Conservation (phyloP, 2,888 invertebrate genomes). For the Formica aserva region DNA sequence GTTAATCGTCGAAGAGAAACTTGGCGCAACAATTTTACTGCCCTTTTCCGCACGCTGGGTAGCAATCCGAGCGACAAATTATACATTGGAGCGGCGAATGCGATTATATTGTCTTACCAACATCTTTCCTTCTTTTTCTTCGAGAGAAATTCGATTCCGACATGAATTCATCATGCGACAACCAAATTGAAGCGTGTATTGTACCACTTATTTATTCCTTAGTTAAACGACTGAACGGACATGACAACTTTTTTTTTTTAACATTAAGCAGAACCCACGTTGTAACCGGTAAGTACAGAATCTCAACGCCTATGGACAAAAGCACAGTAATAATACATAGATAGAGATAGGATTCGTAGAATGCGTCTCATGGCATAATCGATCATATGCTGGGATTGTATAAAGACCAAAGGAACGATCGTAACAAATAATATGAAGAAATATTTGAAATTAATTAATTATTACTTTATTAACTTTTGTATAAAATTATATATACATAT, state of each 20-base stretch:
- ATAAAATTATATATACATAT: neutral
- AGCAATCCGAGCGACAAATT: neutral
- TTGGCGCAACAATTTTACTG: neutral
- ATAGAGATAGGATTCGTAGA: slow-evolving; percentile 18
- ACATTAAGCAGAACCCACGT: slow-evolving; percentile 28
- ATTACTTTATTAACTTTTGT: neutral
- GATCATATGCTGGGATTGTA: neutral
- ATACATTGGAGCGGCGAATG: neutral
- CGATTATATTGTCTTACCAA: neutral
- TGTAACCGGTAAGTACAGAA: slow-evolving; percentile 29
- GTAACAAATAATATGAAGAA: neutral
- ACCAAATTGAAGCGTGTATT: slow-evolving; percentile 66
- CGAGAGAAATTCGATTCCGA: neutral
- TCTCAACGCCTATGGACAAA: slow-evolving; percentile 21
- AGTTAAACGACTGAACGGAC: slow-evolving; percentile 75
- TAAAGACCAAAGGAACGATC: neutral
- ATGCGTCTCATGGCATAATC: neutral
- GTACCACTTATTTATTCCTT: slow-evolving; percentile 80
- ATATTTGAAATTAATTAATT: neutral
- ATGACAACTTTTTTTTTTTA: slow-evolving; percentile 70
- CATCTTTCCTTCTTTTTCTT: neutral
- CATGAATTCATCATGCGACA: slow-evolving; percentile 20
- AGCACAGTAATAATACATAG: neutral
- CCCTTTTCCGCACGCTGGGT: neutral
- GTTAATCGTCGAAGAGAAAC: neutral